These are phyloP conservation scores for Brachyhypopomus gauderio DNA, from an alignment of 2,113 vertebrate species.

Conservation along the genomic window DNA sequence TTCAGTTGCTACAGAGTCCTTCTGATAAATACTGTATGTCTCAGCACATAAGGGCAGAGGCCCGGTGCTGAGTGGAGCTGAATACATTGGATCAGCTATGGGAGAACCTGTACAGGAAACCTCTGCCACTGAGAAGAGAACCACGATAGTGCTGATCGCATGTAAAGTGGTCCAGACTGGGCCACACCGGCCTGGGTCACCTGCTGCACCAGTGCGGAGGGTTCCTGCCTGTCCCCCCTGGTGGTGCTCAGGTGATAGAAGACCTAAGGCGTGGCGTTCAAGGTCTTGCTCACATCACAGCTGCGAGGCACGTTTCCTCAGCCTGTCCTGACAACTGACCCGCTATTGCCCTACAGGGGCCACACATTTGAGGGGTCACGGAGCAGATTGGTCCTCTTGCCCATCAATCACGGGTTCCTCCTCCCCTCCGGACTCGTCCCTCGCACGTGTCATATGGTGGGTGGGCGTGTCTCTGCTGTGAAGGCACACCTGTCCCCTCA, in stretches of 20 bases:
- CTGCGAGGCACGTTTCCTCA: constrained; percentile 40
- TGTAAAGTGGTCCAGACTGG: not conserved
- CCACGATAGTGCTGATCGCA: not conserved
- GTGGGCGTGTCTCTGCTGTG: not conserved
- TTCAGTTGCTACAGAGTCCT: too few relatives aligned
- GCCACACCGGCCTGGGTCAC: too few relatives aligned
- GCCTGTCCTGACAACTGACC: constrained; percentile 57
- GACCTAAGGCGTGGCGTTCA: constrained; percentile 32
- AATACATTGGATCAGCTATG: not conserved
- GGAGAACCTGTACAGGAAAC: not conserved
- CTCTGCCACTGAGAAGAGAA: not conserved
- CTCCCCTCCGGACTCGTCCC: constrained; percentile 24
- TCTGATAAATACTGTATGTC: too few relatives aligned
- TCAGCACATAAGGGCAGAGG: not conserved
- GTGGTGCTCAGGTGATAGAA: not conserved
- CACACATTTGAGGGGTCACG: constrained; percentile 62
- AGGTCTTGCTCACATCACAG: constrained; percentile 49
- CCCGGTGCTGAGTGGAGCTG: not conserved
- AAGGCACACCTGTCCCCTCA: constrained; percentile 40
- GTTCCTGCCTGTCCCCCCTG: not conserved
- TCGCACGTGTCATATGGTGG: constrained; percentile 20
- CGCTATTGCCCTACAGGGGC: constrained; percentile 55
- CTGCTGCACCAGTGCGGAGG: not conserved
- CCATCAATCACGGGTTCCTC: constrained; percentile 54
- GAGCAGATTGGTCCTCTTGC: constrained; percentile 55